phyloP scores from a whole-genome alignment of 35 echinoderm and acorn worm genomes.

The Holothuria glaberrima region DNA sequence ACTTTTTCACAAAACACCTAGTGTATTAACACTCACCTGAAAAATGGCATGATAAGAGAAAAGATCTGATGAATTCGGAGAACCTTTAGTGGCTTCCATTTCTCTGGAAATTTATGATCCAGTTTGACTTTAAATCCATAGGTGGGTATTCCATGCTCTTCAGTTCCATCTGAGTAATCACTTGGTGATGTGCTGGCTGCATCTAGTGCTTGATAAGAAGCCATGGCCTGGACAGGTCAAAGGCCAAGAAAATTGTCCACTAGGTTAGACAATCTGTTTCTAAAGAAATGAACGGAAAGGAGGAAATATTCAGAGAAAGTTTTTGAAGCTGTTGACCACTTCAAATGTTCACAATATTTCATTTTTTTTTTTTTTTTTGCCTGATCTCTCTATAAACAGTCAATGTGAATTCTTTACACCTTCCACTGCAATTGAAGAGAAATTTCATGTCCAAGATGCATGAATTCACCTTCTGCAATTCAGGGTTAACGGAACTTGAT shows the following conservation, averaged over 20 bases:
- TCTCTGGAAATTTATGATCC: constrained; percentile 88
- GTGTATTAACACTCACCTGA: constrained; percentile 62
- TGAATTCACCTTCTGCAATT: no score
- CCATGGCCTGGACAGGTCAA: constrained; percentile 22
- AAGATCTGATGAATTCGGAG: constrained; percentile 66
- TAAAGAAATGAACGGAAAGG: no score
- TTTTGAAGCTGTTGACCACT: no score
- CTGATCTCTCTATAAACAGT: no score
- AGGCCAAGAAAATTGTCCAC: not conserved
- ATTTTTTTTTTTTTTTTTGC: no score
- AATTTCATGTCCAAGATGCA: no score
- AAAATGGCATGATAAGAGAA: constrained; percentile 58
- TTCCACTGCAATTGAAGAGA: no score
- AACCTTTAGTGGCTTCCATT: constrained; percentile 75
- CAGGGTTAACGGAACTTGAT: no score
- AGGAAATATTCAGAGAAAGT: no score
- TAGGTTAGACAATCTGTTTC: no score
- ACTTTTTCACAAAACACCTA: not conserved
- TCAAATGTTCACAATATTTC: no score
- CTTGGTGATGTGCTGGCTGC: constrained; percentile 13
- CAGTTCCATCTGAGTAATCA: constrained; percentile 40
- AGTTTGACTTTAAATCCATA: constrained; percentile 79
- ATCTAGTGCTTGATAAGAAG: constrained; percentile 36
- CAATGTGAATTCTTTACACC: no score
- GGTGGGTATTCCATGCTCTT: constrained; percentile 65